These are phyloP conservation scores for Corythornis madagascariensis DNA, from an alignment of 2,113 vertebrate genomes.

Conservation along the genomic window DNA sequence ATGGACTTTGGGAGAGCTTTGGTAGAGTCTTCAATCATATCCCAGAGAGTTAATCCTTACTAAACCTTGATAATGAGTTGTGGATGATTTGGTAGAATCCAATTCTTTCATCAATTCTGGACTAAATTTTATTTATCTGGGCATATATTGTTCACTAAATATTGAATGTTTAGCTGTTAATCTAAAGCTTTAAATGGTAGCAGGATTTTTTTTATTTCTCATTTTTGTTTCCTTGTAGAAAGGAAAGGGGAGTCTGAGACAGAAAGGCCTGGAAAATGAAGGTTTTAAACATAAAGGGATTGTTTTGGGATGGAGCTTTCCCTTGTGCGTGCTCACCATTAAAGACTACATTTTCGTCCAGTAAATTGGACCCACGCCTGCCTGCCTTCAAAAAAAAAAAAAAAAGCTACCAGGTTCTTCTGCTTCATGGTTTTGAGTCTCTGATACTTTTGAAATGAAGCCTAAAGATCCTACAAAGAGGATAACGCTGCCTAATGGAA, in stretches of 20 bases:
- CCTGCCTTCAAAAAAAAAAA: background rate
- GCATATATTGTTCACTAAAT: background rate
- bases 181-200: background rate
- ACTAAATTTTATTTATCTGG: background rate
- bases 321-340: conserved; percentile 12
- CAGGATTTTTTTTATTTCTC: background rate
- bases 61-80: accelerated
- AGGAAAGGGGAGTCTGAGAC: background rate
- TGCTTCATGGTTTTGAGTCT: conserved; percentile 46
- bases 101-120: background rate
- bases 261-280: conserved; percentile 31
- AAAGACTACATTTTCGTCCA: conserved; percentile 8
- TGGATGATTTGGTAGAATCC: background rate
- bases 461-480: conserved; percentile 54
- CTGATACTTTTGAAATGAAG: conserved; percentile 51
- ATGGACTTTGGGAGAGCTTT: background rate
- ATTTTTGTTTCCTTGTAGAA: background rate
- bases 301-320: conserved; percentile 56
- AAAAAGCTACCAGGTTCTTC: conserved; percentile 5
- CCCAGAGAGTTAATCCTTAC: background rate
- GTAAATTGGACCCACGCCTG: conserved; percentile 51
- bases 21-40: background rate
- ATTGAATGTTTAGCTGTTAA: background rate
- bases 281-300: conserved; percentile 35
- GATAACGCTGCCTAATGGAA: conserved; percentile 52